A percentile compares a stretch with the other conserved stretches of the same genome.
Conservation (phyloP, 2,888 invertebrate species). For the Cryptocephalus primarius region DNA sequence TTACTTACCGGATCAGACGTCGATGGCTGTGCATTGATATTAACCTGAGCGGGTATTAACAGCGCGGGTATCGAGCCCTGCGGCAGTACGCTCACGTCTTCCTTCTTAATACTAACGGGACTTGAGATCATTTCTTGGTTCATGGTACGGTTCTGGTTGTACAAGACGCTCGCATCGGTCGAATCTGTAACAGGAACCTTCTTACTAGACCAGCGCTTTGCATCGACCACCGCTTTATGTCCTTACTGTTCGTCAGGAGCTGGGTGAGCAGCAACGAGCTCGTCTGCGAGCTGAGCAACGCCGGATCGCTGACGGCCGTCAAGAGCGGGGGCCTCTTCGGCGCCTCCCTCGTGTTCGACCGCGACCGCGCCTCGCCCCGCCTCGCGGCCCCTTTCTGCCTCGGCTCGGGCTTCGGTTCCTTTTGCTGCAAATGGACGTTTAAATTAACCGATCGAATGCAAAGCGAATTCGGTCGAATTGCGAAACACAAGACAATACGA, state of each 20-base stretch:
- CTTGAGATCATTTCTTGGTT: conserved; percentile 29
- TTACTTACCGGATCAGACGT: conserved; percentile 18
- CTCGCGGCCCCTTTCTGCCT: conserved; percentile 22
- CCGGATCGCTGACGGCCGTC: conserved; percentile 67
- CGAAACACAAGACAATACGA: too few species aligned
- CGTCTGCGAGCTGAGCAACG: conserved; percentile 43
- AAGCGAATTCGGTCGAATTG: too few species aligned
- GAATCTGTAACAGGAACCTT: conserved; percentile 10
- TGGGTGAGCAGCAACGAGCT: conserved; percentile 75
- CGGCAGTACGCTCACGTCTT: conserved; percentile 28
- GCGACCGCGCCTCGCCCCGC: conserved; percentile 39
- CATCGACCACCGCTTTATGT: not conserved
- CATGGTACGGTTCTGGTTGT: conserved; percentile 20
- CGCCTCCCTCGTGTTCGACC: conserved; percentile 44
- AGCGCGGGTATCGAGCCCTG: conserved; percentile 36
- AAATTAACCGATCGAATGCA: too few species aligned
- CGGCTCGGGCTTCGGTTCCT: conserved; percentile 19
- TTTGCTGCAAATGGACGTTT: conserved; percentile 8
- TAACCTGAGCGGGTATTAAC: conserved; percentile 39
- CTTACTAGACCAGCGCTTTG: not conserved
- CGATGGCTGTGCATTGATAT: conserved; percentile 34
- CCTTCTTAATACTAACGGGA: conserved; percentile 26
- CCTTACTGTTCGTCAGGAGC: conserved; percentile 44
- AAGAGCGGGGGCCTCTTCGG: conserved; percentile 50
- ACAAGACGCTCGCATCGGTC: conserved; percentile 14